Evolutionary conservation across 2,888 invertebrate genomes (phyloP).

Genomic region (Margaritifera margaritifera): DNA sequence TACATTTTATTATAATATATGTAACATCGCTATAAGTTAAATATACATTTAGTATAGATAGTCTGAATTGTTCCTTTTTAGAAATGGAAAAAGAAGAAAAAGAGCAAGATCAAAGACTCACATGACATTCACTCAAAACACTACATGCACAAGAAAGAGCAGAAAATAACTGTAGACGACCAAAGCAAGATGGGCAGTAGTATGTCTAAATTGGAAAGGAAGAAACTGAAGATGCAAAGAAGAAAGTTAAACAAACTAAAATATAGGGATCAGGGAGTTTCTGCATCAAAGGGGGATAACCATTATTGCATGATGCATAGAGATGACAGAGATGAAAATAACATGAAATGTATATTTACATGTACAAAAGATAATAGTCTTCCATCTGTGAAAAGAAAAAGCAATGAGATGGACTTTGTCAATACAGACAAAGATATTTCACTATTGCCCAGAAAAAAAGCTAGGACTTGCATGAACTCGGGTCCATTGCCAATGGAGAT

Average conservation of each 20-base stretch:
- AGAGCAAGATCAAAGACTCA: slow-evolving; percentile 6
- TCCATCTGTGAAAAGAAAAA: slow-evolving; percentile 2
- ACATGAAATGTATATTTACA: neutral
- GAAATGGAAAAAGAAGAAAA: slow-evolving; percentile 3
- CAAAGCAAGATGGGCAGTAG: slow-evolving; percentile 7
- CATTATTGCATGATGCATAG: slow-evolving; percentile 1
- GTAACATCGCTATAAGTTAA: too few relatives aligned
- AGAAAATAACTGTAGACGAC: neutral
- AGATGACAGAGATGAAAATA: slow-evolving; percentile 6
- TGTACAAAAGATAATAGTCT: neutral
- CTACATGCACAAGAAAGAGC: neutral
- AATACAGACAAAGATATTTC: neutral
- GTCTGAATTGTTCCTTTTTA: neutral
- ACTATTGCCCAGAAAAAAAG: neutral
- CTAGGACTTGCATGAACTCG: neutral
- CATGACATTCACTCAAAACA: slow-evolving; percentile 5
- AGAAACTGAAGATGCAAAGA: slow-evolving; percentile 15
- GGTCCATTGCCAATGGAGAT: too few relatives aligned
- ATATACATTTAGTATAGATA: too few relatives aligned
- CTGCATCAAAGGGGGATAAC: neutral
- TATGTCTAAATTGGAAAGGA: slow-evolving; percentile 17
- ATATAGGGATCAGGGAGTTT: neutral
- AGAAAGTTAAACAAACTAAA: slow-evolving; percentile 5
- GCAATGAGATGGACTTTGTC: neutral
- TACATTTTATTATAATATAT: too few relatives aligned